phyloP scores from a whole-genome alignment of 2,113 vertebrate genomes.

The Zapus hudsonius region DNA sequence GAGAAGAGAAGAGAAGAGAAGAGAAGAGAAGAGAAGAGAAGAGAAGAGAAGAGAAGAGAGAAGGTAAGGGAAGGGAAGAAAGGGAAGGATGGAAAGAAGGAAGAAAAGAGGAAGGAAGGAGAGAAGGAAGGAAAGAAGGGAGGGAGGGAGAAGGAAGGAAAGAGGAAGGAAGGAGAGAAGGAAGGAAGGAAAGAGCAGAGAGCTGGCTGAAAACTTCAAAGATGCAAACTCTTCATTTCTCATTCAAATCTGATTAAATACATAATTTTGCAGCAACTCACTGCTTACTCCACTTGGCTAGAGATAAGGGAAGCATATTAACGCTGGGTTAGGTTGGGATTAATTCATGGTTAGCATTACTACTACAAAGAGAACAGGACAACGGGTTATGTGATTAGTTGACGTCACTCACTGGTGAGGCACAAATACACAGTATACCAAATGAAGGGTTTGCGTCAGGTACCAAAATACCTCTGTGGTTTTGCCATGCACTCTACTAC shows the following conservation, averaged over 20 bases:
- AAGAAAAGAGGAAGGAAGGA: no score
- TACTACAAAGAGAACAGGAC: constrained; percentile 87
- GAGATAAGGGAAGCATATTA: constrained; percentile 81
- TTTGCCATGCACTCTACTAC: constrained; percentile 91
- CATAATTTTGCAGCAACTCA: constrained; percentile 75
- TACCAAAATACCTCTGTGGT: constrained; percentile 81
- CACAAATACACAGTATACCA: constrained; percentile 82
- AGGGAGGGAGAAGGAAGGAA: no score
- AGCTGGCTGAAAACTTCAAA: constrained; percentile 75
- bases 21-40: no score
- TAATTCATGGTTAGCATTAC: constrained; percentile 83
- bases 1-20: no score
- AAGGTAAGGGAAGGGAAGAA: no score
- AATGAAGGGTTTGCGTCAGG: constrained; percentile 90
- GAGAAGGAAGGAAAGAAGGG: no score
- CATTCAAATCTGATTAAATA: constrained; percentile 80
- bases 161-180: no score
- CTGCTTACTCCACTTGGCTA: constrained; percentile 82
- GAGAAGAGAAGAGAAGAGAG: no score
- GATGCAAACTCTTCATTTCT: constrained; percentile 89
- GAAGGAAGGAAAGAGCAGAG: constrained; percentile 67
- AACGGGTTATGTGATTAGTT: constrained; percentile 90
- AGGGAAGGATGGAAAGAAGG: no score
- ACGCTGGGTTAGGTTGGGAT: constrained; percentile 79
- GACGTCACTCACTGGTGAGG: constrained; percentile 77